phyloP scores from a whole-genome alignment of 2,113 vertebrate species.

The Regulus satrapa region DNA sequence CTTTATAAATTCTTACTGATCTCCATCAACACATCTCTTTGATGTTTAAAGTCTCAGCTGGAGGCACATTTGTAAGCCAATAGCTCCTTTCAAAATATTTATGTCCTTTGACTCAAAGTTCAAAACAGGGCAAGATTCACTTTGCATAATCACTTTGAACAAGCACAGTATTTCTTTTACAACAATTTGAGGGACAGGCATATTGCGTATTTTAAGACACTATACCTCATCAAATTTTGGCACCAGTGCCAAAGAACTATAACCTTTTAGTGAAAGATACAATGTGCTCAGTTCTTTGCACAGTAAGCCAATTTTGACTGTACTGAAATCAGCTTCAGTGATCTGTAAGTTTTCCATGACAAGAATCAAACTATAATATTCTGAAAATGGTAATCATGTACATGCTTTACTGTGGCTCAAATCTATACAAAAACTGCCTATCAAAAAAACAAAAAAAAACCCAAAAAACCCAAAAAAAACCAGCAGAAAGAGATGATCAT shows the following conservation, averaged over 20 bases:
- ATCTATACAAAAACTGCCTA: neutral
- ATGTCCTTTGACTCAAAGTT: slow-evolving; percentile 40
- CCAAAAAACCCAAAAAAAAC: no score
- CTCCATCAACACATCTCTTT: slow-evolving; percentile 5
- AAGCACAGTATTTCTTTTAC: neutral
- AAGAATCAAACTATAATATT: neutral
- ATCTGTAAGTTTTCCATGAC: neutral
- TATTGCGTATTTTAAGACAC: neutral
- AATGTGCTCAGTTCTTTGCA: neutral
- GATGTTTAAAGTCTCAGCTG: slow-evolving; percentile 39
- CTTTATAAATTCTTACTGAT: slow-evolving; percentile 12
- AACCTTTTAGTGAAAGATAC: neutral
- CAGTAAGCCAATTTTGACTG: neutral
- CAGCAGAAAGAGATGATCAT: fast-evolving
- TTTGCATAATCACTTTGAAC: neutral
- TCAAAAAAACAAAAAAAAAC: no score
- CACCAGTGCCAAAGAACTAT: neutral
- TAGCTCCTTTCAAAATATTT: slow-evolving; percentile 56
- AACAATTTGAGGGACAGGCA: neutral
- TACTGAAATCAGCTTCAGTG: neutral
- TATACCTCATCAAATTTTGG: neutral
- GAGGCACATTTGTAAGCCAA: neutral
- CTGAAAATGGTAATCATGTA: neutral
- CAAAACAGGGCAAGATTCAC: slow-evolving; percentile 35
- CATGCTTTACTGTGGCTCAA: neutral